Evolutionary conservation across 2,113 vertebrate genomes (phyloP).

Genomic region (Corythaeola cristata): DNA sequence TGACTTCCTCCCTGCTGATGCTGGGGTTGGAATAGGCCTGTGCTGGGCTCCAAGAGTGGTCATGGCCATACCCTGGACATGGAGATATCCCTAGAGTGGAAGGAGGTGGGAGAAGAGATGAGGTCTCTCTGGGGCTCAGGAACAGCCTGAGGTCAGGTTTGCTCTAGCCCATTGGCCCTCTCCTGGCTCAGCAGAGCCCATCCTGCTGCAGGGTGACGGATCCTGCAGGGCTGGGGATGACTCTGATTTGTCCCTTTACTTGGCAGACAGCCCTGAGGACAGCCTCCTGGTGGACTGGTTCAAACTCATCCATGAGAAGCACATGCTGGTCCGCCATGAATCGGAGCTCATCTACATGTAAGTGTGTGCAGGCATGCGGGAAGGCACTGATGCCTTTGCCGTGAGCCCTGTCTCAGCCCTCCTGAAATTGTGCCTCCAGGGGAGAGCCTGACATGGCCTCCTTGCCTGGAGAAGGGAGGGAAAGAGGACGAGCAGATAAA

Average conservation of each 20-base stretch:
- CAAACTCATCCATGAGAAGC: conserved; percentile 87
- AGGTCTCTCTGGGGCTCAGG: not conserved
- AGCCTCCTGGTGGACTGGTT: conserved; percentile 89
- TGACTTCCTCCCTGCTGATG: not conserved
- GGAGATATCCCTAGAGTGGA: not conserved
- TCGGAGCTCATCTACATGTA: conserved; percentile 90
- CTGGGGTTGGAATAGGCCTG: not conserved
- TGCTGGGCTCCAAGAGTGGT: not conserved
- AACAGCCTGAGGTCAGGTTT: not conserved
- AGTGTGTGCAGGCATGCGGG: conserved; percentile 75
- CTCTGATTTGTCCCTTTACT: conserved; percentile 6
- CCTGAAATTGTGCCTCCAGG: not conserved
- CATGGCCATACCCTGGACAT: not conserved
- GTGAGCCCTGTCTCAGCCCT: not conserved
- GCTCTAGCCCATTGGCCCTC: not conserved
- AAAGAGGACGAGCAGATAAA: not conserved
- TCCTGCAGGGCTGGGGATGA: not conserved
- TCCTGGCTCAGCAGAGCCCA: not conserved
- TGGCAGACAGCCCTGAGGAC: conserved; percentile 85
- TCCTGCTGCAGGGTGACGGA: not conserved
- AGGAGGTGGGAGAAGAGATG: not conserved
- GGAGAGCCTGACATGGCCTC: not conserved
- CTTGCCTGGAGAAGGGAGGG: not conserved
- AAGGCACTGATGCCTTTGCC: fast-evolving
- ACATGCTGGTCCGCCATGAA: conserved; percentile 83